phyloP scores from a whole-genome alignment of 2,113 vertebrate genomes.

The Proteles cristata region DNA sequence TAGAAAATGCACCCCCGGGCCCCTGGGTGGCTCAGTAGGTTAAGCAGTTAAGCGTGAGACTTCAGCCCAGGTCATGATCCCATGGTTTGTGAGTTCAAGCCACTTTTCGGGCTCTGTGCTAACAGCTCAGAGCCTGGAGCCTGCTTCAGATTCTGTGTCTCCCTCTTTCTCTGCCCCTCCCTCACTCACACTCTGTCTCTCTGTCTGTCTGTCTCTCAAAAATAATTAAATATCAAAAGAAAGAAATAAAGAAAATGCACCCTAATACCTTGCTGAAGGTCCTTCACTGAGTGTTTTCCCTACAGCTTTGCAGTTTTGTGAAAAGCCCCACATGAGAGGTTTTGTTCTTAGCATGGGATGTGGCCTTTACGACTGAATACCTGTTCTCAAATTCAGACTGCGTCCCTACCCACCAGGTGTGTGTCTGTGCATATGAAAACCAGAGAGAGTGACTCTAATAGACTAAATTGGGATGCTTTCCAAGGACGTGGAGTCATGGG shows the following conservation, averaged over 20 bases:
- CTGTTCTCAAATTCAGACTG: constrained; percentile 12
- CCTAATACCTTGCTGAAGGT: too few relatives aligned
- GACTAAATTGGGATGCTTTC: not conserved
- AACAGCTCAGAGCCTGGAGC: too few relatives aligned
- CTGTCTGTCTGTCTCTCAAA: not conserved
- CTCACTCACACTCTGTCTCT: too few relatives aligned
- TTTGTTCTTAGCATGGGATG: not conserved
- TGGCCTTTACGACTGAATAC: not conserved
- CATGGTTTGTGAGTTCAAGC: too few relatives aligned
- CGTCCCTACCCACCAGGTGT: not conserved
- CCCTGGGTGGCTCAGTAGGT: too few relatives aligned
- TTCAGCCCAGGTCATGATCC: too few relatives aligned
- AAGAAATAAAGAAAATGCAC: not conserved
- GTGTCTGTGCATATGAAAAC: constrained; percentile 39
- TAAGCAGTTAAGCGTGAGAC: not conserved
- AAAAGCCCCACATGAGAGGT: not conserved
- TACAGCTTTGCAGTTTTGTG: not conserved
- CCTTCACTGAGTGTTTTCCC: not conserved
- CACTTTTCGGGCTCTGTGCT: too few relatives aligned
- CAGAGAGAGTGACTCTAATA: not conserved
- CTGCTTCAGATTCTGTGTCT: too few relatives aligned
- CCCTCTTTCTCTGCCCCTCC: too few relatives aligned
- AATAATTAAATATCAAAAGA: not conserved
- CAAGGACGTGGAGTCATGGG: not conserved
- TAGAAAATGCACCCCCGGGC: not conserved